Percentiles rank a stretch among this genome's conserved stretches.
These are phyloP conservation scores for Dryocosmus kuriphilus DNA, from an alignment of 2,888 invertebrate genomes.

Conservation along the genomic window DNA sequence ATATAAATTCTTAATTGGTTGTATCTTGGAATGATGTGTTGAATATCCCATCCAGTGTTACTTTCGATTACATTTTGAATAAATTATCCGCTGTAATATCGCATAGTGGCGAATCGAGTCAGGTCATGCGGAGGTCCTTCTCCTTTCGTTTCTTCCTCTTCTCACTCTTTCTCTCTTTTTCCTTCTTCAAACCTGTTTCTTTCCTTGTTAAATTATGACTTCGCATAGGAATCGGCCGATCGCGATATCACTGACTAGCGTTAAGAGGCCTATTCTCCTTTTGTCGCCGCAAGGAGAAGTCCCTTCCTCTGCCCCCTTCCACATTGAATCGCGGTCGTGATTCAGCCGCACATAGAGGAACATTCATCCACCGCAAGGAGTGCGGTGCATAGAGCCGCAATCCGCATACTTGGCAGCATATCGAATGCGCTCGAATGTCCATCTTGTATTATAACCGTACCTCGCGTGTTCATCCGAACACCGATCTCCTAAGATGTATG, in stretches of 20 bases:
- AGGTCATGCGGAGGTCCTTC: not conserved
- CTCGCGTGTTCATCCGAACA: slow-evolving; percentile 53
- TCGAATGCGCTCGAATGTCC: slow-evolving; percentile 56
- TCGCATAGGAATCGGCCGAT: slow-evolving; percentile 47
- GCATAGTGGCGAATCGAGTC: slow-evolving; percentile 2
- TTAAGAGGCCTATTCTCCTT: slow-evolving; percentile 45
- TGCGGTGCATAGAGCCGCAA: slow-evolving; percentile 48
- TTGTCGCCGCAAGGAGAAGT: slow-evolving; percentile 51
- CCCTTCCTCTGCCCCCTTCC: slow-evolving; percentile 37
- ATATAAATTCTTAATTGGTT: slow-evolving; percentile 29
- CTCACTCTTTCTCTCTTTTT: slow-evolving; percentile 29
- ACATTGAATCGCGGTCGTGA: slow-evolving; percentile 54
- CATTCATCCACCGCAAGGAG: slow-evolving; percentile 50
- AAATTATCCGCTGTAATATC: slow-evolving; percentile 17
- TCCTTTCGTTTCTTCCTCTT: slow-evolving; percentile 9
- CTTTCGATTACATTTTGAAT: slow-evolving; percentile 32
- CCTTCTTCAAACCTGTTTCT: slow-evolving; percentile 41
- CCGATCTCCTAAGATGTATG: slow-evolving; percentile 63
- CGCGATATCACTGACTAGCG: slow-evolving; percentile 51
- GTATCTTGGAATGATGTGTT: slow-evolving; percentile 5
- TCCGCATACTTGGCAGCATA: slow-evolving; percentile 51
- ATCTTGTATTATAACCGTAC: slow-evolving; percentile 55
- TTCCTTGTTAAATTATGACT: slow-evolving; percentile 52
- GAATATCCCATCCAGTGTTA: not conserved
- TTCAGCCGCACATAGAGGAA: slow-evolving; percentile 55